These are phyloP conservation scores for Tympanoctomys barrerae DNA, from an alignment of 2,797 vertebrate genomes.

Conservation along the genomic window DNA sequence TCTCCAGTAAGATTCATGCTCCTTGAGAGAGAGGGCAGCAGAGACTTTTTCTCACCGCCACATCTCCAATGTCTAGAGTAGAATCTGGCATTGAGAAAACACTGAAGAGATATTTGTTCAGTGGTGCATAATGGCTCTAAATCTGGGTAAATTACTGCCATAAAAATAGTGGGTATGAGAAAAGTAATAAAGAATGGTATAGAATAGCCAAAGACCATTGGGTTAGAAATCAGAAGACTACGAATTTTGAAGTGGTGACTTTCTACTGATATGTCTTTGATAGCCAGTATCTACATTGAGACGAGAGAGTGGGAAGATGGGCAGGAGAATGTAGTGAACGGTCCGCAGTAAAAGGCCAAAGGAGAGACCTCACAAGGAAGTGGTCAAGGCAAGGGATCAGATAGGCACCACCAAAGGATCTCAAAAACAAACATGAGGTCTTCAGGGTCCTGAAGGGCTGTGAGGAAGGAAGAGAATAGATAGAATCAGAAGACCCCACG, in stretches of 20 bases:
- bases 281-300: not conserved
- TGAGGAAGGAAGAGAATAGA: not conserved
- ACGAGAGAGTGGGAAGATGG: not conserved
- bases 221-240: not conserved
- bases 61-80: not conserved
- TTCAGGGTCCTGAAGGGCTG: not conserved
- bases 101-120: not conserved
- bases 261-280: not conserved
- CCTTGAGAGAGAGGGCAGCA: not conserved
- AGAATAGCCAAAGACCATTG: not conserved
- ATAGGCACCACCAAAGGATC: not conserved
- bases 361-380: not conserved
- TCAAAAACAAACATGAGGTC: not conserved
- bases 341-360: not conserved
- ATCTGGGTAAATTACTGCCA: not conserved
- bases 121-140: not conserved
- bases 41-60: not conserved
- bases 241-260: not conserved
- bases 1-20: not conserved
- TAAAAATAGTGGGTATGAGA: not conserved
- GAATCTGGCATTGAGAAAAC: not conserved
- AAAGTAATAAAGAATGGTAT: conserved; percentile 2
- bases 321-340: not conserved
- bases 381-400: not conserved
- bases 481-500: not conserved